Evolutionary conservation across 2,888 invertebrate species (phyloP).

Genomic region (Andrena minutula): DNA sequence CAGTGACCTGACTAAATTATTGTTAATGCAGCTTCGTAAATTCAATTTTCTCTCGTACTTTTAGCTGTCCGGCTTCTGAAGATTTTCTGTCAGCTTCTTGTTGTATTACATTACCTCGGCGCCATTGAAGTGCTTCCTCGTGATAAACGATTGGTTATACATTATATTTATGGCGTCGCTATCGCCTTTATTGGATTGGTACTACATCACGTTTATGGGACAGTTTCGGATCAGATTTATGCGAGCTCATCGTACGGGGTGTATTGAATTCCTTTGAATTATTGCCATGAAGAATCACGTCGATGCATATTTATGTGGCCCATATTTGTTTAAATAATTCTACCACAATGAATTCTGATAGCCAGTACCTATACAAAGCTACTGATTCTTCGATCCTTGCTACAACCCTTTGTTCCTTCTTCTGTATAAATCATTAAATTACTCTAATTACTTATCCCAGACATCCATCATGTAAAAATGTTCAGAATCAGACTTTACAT

Average conservation of each 20-base stretch:
- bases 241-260: too few relatives aligned
- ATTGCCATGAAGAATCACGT: neutral
- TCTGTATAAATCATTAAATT: neutral
- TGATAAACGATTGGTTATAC: neutral
- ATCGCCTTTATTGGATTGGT: constrained; percentile 10
- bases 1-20: neutral
- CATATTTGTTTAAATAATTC: neutral
- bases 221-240: constrained; percentile 14
- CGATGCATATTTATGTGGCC: constrained; percentile 10
- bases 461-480: too few relatives aligned
- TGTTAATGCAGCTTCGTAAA: neutral
- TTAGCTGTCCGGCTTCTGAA: neutral
- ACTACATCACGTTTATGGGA: constrained; percentile 18
- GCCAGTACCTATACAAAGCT: neutral
- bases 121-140: neutral
- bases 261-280: constrained; percentile 12
- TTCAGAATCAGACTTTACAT: too few relatives aligned
- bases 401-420: neutral
- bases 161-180: neutral
- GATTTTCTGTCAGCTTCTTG: neutral
- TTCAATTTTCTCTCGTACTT: neutral
- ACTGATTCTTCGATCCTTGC: neutral
- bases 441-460: too few relatives aligned
- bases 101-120: neutral
- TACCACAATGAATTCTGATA: neutral